Evolutionary conservation across 1,140 invertebrate species (phyloP), one percentile per base, ranked within the genome.

Genomic region (Galleria mellonella): DNA sequence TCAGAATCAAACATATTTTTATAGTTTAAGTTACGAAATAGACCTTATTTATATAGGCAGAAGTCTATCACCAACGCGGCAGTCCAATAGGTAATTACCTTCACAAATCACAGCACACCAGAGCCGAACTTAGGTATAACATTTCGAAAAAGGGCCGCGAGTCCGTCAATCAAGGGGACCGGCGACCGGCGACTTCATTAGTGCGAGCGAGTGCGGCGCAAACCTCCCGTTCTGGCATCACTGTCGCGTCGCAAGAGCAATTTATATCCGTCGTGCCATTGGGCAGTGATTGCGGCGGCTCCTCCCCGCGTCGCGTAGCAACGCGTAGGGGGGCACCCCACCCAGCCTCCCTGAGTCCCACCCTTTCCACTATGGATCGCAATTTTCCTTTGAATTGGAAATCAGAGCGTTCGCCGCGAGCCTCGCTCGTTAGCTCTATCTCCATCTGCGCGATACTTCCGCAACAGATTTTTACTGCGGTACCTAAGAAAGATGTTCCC

Each of bases 291-390:
- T 87, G 73, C 72, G 69, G 79, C 61, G 71, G 65, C 83, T 83
- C 85, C 87, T 85, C 86, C 87, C 87, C 85, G 83, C 79, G 89
- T 89, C 87, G 72, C 88, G 85, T 88, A 85, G 88, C 84, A 79
- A 89, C 89, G 79, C 79, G 58, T 71, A 68, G 66, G 69, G 71
- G 63, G 55, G 64, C 70, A 68, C 70, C 73, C 81, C 86, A 78
- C 71, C 81, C 83, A 72, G 46, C 81, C 75, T 73, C 82, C 69
- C 79, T 67, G 17, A 23, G 17, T 66, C 70, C 61, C 72, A 63
- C 68, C 69, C 63, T 64, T 74, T 83, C 17, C 17, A 23, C 17
- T 86, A 85, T 83, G 77, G 79, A 86, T 87, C 83, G 83, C 86
- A 86, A 87, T 87, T 87, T 87, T 83, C 81, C 82, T 86, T 85